A percentile compares a stretch with the other conserved stretches of the same genome.
Evolutionary conservation across 2,113 vertebrate genomes (phyloP).

Genomic region (Elachura formosa): DNA sequence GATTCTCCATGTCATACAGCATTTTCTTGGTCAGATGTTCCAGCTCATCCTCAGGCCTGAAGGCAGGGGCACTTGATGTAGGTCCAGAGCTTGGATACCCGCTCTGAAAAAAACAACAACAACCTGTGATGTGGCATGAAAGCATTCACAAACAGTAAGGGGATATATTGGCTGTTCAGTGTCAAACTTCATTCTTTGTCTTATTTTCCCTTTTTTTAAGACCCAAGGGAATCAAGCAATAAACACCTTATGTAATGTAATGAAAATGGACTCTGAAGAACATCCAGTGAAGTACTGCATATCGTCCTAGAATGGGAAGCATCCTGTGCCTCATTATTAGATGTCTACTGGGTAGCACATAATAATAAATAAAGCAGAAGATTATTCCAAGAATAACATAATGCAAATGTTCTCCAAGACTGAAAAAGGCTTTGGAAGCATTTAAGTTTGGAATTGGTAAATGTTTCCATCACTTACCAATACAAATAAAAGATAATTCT

Average conservation of each 20-base stretch:
- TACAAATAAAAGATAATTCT: neutral
- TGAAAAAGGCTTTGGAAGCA: neutral
- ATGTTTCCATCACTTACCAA: neutral
- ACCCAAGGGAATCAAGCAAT: neutral
- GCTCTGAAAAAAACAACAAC: constrained; percentile 43
- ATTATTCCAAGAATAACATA: constrained; percentile 28
- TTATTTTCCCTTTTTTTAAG: neutral
- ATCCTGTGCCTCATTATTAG: neutral
- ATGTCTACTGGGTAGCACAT: neutral
- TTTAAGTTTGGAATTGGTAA: neutral
- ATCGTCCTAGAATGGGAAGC: neutral
- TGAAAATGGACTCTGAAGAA: constrained; percentile 11
- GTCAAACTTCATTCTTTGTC: neutral
- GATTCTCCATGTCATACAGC: constrained; percentile 97
- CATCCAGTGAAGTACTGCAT: neutral
- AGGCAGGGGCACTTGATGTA: constrained; percentile 48
- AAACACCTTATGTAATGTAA: constrained; percentile 8
- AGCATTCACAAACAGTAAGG: neutral
- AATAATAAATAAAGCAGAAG: constrained; percentile 28
- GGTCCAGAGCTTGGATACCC: constrained; percentile 59
- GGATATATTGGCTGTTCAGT: neutral
- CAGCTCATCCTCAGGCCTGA: constrained; percentile 92
- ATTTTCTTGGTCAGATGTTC: constrained; percentile 98
- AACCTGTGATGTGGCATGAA: neutral
- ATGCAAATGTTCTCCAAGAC: neutral